Evolutionary conservation across 2,113 vertebrate species (phyloP), one percentile per base, ranked within the genome.

Genomic region (Pica pica): DNA sequence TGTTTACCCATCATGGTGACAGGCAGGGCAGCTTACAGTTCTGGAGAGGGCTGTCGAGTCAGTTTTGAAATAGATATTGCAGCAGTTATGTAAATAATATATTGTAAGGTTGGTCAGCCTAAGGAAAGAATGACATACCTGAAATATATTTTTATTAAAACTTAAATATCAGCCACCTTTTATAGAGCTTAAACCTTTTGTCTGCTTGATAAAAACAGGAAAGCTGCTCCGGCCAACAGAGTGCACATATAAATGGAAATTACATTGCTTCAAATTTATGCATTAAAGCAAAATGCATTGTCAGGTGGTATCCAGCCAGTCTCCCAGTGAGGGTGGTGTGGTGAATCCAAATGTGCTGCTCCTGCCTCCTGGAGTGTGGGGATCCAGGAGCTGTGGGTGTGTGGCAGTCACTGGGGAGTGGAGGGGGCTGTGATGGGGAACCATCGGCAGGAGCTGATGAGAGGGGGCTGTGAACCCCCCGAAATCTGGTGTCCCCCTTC

Each of bases 1-100:
- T 96, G 91, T 98, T 98, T 97, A 97, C 94, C 95, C 79, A 86
- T 95, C 93, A 95, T 11, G 41, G 85, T 97, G 95, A 92, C 97
- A 97, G 92, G 95, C 94, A 95, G 97, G 97, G 98, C 97, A 98
- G 94, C 83, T 90, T 92, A 75, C 82, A 55, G 60, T 91, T 94
- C 94, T 96, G 91, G 91, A 85, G 87, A 97, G 90, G 95, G 61
- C 91, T 96, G 73, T 90, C 63, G 75, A 94, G 93, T 97, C 44
- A 74, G 41, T 90, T 95, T 87, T 85, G 92, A 96, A 98, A 96
- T 89, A 77, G 93, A 85, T 93, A 94, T 95, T 96, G 87, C 83
- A 96, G 93, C 79, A 68, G 73, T 95, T 97, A 95, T 83, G 95
- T 97, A 97, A 97, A 98, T 97, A 95, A 83, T 78, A 27, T 47